Evolutionary conservation across 30 jellyfish, hydroid and myxozoan species (phyloP).

Genomic region (Rhopilema esculentum): DNA sequence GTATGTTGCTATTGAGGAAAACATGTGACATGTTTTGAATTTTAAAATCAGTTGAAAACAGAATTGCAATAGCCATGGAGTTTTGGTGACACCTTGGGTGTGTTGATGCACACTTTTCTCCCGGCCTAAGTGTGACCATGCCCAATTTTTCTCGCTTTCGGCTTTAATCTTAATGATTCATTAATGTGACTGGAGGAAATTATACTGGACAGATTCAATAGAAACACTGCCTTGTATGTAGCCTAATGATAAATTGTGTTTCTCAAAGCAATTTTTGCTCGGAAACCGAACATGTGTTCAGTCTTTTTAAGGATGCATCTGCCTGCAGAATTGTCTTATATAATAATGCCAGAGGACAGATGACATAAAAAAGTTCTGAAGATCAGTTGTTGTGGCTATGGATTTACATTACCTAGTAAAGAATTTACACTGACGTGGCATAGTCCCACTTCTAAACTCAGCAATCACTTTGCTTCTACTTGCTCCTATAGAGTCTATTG

Average conservation of each 20-base stretch:
- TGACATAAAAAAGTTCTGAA: background rate
- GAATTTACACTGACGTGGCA: too few species aligned
- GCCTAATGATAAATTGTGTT: background rate
- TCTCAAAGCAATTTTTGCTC: background rate
- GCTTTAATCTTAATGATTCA: conserved; percentile 7
- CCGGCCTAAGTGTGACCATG: conserved; percentile 47
- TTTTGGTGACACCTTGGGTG: conserved; percentile 38
- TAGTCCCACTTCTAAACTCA: too few species aligned
- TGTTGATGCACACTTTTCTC: conserved; percentile 42
- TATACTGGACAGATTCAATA: background rate
- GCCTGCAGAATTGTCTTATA: background rate
- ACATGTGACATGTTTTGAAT: conserved; percentile 52
- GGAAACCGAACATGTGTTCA: background rate
- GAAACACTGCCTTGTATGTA: background rate
- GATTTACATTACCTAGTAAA: too few species aligned
- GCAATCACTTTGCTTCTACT: too few species aligned
- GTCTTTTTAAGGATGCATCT: background rate
- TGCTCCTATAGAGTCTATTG: too few species aligned
- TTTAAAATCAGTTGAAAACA: conserved; percentile 5
- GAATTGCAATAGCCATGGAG: conserved; percentile 3
- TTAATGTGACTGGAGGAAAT: conserved; percentile 17
- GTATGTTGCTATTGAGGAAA: conserved; percentile 52
- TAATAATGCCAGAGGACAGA: background rate
- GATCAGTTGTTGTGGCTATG: too few species aligned
- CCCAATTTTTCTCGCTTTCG: conserved; percentile 38